Percentiles rank a stretch among this genome's conserved stretches.
These are phyloP conservation scores for Vidua chalybeata DNA, from an alignment of 2,113 vertebrate genomes.

Conservation along the genomic window DNA sequence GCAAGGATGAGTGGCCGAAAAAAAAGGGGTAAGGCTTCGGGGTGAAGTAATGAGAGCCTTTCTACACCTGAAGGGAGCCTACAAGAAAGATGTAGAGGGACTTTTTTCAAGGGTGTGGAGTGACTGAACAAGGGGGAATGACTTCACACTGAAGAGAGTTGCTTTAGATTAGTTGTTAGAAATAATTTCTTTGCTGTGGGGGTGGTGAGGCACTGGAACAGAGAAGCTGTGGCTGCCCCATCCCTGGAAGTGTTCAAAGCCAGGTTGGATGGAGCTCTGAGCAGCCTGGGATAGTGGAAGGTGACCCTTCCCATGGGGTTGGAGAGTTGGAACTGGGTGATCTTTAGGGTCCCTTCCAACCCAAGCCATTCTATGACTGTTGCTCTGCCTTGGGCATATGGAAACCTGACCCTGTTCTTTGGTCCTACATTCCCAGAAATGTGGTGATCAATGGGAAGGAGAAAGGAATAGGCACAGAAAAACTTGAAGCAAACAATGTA, in stretches of 20 bases:
- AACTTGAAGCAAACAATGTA: neutral
- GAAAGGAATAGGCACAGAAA: neutral
- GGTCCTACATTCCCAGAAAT: neutral
- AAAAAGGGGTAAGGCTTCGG: neutral
- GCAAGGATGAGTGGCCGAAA: neutral
- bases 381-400: accelerated
- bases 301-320: neutral
- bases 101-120: neutral
- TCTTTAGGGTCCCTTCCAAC: neutral
- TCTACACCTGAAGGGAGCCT: neutral
- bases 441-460: neutral
- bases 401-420: neutral
- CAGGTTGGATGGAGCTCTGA: neutral
- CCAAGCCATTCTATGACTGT: neutral
- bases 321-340: neutral
- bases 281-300: neutral
- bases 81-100: neutral
- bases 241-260: neutral
- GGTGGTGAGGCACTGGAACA: neutral
- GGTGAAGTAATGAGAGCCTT: neutral
- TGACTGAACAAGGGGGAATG: neutral
- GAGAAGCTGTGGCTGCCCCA: neutral
- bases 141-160: neutral
- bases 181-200: neutral
- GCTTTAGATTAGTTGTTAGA: neutral